Evolutionary conservation across 2,797 vertebrate genomes (phyloP), one percentile per base, ranked within the genome.

Genomic region (Thamnophis elegans): DNA sequence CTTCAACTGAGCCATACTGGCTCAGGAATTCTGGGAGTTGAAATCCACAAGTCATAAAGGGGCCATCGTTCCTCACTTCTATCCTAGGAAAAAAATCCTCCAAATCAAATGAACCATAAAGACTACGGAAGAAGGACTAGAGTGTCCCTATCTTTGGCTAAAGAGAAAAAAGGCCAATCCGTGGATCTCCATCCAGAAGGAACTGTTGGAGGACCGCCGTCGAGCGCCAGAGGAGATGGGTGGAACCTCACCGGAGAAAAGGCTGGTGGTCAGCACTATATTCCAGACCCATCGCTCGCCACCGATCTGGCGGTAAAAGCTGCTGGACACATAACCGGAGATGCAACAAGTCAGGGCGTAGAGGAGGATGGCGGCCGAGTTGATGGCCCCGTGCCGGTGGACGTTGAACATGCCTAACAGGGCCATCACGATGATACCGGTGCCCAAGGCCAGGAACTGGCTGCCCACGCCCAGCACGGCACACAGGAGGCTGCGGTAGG

Each of bases 261-360:
- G 98, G 1, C 98, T 98, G 18, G 98, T 99, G 36, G 98, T 99
- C 92, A 99, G 98, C 94, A 99, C 98, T 95, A 99, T 99, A 97
- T 99, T 99, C 99, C 99, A 99, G 90, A 99, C 99, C 99, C 99
- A 99, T 62, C 97, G 98, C 95, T 99, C 97, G 68, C 99, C 99
- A 20, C 98, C 98, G 62, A 99, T 98, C 97, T 99, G 98, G 13
- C 98, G 98, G 98, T 99, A 99, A 97, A 99, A 99, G 96, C 98
- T 98, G 95, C 98, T 99, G 0, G 99, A 99, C 90, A 99, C 98
- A 36, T 99, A 99, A 55, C 99, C 99, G 1, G 99, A 98, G 96
- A 99, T 97, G 54, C 99, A 99, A 97, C 99, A 99, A 93, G 99
- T 99, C 95, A 99, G 97, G 12, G 99, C 99, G 20, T 99, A 99